Base-by-base conservation (phyloP, 1,140 invertebrate species). In the Caerostris darwini region DNA sequence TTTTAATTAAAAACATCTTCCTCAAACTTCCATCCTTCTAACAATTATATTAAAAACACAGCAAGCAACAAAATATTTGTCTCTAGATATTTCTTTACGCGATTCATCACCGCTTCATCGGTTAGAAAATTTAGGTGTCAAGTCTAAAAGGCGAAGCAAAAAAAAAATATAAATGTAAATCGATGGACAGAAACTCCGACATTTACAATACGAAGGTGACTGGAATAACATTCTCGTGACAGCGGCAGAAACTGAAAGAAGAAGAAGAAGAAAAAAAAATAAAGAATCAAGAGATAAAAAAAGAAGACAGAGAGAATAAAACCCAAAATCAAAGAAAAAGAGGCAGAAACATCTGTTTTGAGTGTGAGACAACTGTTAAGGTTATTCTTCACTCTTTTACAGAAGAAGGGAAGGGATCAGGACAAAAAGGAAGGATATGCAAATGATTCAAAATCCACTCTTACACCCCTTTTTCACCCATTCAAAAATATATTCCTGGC, bases 361-460 rank as follows among this genome's bases (percentile, higher is more conserved):
- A 94, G 85, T 82, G 71, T 82, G 61, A 94, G 92, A 94, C 92
- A 94, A 94, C 92, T 94, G 92, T 94, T 94, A 94, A 71, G 92
- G 92, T 89, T 94, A 94, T 94, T 89, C 92, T 82, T 94, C 92
- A 88, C 92, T 88, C 92, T 19, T 67, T 93, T 82, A 81, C 57
- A 19, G 19, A 34, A 34, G 12, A 5, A 77, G 67, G 59, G 90
- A n/a, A 91, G 89, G 61, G 19, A 69, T 17, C n/a, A 57, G 87
- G 64, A 19, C 77, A 59, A 77, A 87, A 93, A 87, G 64, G 85
- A 71, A 50, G 92, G 85, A 88, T 94, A 94, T 94, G 92, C 92
- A 94, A 94, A 94, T 94, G 92, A 94, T 71, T 54, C 82, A 34
- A 94, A 94, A 94, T 94, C 92, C 85, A 94, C 92, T 94, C 92